phyloP scores from a whole-genome alignment of 2,113 vertebrate species.

The Phylloscopus trochilus region DNA sequence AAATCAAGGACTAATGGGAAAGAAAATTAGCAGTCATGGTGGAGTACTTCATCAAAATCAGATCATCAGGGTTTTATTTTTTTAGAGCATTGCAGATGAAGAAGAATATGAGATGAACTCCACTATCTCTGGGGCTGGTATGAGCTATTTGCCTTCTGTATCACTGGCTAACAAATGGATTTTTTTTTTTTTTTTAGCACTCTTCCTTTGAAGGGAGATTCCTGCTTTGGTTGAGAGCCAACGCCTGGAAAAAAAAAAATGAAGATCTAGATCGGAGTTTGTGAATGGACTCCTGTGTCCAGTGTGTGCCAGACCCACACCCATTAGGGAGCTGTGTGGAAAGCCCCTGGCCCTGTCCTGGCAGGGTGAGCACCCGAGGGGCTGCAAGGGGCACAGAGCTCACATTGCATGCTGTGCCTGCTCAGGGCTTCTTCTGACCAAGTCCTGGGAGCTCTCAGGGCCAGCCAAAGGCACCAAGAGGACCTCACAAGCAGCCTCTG shows the following conservation, averaged over 20 bases:
- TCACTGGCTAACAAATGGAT: background rate
- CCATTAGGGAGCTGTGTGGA: background rate
- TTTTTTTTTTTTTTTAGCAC: background rate
- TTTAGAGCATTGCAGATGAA: background rate
- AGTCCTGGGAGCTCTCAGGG: background rate
- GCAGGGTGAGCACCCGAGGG: accelerated
- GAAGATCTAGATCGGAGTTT: background rate
- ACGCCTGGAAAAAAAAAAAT: background rate
- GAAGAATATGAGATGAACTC: background rate
- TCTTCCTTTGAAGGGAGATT: background rate
- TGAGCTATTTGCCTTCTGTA: background rate
- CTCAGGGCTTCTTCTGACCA: background rate
- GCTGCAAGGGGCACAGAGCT: background rate
- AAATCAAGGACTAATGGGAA: background rate
- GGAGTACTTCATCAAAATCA: background rate
- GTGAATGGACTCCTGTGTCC: background rate
- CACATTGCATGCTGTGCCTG: background rate
- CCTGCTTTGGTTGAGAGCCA: background rate
- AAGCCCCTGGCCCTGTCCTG: background rate
- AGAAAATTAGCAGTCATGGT: background rate
- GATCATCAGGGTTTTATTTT: background rate
- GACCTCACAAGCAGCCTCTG: background rate
- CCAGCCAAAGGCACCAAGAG: accelerated
- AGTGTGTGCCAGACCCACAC: accelerated
- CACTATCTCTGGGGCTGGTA: background rate